Evolutionary conservation across 2,888 invertebrate species (phyloP).

Genomic region (Acronicta leporina): DNA sequence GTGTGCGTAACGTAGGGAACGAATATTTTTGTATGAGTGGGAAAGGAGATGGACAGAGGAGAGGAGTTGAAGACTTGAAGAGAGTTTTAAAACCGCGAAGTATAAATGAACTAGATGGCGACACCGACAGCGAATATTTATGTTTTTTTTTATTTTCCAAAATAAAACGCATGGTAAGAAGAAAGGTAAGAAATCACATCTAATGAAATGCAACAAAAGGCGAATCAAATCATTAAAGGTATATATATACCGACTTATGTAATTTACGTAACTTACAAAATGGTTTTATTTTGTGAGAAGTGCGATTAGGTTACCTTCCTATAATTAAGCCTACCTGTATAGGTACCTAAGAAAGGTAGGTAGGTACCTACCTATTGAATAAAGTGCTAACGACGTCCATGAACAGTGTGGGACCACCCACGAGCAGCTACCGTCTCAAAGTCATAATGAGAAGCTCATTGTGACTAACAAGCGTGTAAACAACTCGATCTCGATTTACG

Average conservation of each 20-base stretch:
- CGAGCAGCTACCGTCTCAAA: slow-evolving; percentile 47
- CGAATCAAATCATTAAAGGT: too few species aligned
- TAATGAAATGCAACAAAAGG: too few species aligned
- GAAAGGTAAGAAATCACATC: too few species aligned
- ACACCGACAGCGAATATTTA: background rate
- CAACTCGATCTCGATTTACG: slow-evolving; percentile 57
- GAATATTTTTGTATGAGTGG: slow-evolving; percentile 42
- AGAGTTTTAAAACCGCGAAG: slow-evolving; percentile 4
- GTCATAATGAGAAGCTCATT: slow-evolving; percentile 57
- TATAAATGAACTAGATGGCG: slow-evolving; percentile 46
- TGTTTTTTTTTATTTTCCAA: too few species aligned
- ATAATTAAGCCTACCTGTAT: too few species aligned
- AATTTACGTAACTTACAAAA: too few species aligned
- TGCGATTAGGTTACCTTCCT: too few species aligned
- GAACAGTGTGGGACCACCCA: slow-evolving; percentile 60
- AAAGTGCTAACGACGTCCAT: slow-evolving; percentile 46
- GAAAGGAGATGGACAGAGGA: slow-evolving; percentile 23
- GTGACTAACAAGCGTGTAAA: slow-evolving; percentile 63
- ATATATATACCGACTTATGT: too few species aligned
- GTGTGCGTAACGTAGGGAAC: slow-evolving; percentile 44
- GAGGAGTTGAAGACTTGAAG: background rate
- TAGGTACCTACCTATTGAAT: too few species aligned
- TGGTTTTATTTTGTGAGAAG: too few species aligned
- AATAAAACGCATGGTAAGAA: too few species aligned
- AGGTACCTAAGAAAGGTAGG: too few species aligned